Conservation (phyloP, 2,113 vertebrate genomes). For the Anoplopoma fimbria region DNA sequence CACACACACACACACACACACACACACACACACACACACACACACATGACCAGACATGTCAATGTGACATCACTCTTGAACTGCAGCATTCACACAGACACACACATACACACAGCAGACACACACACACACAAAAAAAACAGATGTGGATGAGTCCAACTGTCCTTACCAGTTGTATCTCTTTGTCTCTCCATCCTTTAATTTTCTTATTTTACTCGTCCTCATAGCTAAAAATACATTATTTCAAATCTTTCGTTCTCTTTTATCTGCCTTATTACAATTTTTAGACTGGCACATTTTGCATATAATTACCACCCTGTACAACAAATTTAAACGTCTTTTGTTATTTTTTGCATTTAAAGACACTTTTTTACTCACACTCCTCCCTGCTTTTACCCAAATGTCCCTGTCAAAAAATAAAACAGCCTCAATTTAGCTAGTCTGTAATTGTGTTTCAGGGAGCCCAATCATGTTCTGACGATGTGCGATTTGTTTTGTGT, state of each 20-base stretch:
- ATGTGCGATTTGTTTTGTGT: slow-evolving; percentile 83
- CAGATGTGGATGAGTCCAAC: slow-evolving; percentile 68
- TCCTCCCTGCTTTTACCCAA: slow-evolving; percentile 49
- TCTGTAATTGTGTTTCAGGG: slow-evolving; percentile 77
- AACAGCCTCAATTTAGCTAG: slow-evolving; percentile 68
- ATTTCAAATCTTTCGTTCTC: slow-evolving; percentile 55
- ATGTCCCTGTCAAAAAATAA: slow-evolving; percentile 66
- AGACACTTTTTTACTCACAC: slow-evolving; percentile 55
- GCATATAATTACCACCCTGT: slow-evolving; percentile 62
- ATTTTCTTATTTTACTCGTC: slow-evolving; percentile 64
- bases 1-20: slow-evolving; percentile 50
- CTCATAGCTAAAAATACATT: slow-evolving; percentile 64
- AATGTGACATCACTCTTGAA: slow-evolving; percentile 73
- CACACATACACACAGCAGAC: slow-evolving; percentile 26
- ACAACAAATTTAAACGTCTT: slow-evolving; percentile 52
- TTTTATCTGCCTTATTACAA: slow-evolving; percentile 66
- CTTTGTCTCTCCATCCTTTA: slow-evolving; percentile 55
- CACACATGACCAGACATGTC: slow-evolving; percentile 73
- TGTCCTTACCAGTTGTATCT: slow-evolving; percentile 66
- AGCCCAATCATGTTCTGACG: slow-evolving; percentile 72
- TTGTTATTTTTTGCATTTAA: slow-evolving; percentile 43
- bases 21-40: slow-evolving; percentile 15
- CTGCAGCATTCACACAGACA: slow-evolving; percentile 46
- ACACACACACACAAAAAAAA: slow-evolving; percentile 44
- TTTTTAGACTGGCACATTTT: slow-evolving; percentile 61